A percentile compares a stretch with the other conserved stretches of the same genome.
These are phyloP conservation scores for Loris lydekkerianus DNA, from an alignment of 2,797 vertebrate species.

Conservation along the genomic window DNA sequence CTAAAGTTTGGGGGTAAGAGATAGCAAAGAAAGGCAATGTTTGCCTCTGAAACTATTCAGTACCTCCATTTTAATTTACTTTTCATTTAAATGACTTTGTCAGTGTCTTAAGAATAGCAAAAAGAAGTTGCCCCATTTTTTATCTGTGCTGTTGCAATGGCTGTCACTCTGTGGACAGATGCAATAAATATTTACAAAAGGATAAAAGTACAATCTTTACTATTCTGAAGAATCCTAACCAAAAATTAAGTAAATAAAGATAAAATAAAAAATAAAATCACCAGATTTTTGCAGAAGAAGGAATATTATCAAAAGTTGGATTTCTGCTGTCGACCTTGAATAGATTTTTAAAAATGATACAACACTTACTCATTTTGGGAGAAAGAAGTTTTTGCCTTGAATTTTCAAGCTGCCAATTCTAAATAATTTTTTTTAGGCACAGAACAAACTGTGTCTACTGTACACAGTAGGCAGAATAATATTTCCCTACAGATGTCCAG, in stretches of 20 bases:
- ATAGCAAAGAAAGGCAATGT: constrained; percentile 17
- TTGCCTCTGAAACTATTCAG: constrained; percentile 24
- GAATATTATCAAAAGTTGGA: background rate
- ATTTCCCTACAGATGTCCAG: background rate
- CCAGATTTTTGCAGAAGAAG: constrained; percentile 9
- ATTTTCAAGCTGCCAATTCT: constrained; percentile 55
- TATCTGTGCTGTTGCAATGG: background rate
- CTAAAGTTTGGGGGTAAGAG: constrained; percentile 58
- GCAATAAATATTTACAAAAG: constrained; percentile 42
- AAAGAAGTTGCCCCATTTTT: constrained; percentile 36
- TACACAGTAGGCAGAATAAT: background rate
- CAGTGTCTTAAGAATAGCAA: background rate
- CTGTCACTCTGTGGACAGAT: background rate
- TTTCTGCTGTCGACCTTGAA: background rate
- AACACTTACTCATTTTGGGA: background rate
- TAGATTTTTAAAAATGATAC: constrained; percentile 27
- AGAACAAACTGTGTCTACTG: constrained; percentile 6
- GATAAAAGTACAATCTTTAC: constrained; percentile 28
- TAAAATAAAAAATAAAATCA: constrained; percentile 20
- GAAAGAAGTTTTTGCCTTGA: constrained; percentile 46
- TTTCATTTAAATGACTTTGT: constrained; percentile 52
- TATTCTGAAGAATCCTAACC: constrained; percentile 44
- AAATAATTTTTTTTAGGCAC: constrained; percentile 35
- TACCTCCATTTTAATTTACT: constrained; percentile 56
- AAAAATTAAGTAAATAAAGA: constrained; percentile 27